These are phyloP conservation scores for Drosophila eugracilis DNA, from an alignment of 1,140 invertebrate species.

Conservation along the genomic window DNA sequence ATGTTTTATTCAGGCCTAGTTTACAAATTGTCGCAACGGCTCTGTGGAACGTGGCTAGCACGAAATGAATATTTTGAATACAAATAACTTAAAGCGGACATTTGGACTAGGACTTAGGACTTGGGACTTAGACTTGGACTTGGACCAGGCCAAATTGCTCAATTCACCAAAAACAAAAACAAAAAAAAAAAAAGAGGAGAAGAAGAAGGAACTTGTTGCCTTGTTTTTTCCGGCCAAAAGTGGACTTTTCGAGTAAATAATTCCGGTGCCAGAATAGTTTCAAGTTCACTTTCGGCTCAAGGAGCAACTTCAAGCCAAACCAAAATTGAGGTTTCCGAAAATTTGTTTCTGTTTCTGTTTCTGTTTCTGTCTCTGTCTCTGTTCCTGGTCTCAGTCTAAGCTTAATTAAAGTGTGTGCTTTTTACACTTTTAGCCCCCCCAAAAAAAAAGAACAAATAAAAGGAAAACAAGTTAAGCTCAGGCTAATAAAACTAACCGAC, in stretches of 20 bases:
- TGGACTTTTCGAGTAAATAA: conserved; percentile 6
- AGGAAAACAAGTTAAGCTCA: not conserved
- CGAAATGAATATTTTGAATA: conserved; percentile 68
- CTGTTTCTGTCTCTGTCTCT: not conserved
- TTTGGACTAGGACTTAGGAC: not conserved
- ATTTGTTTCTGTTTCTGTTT: not conserved
- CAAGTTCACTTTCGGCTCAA: conserved; percentile 21
- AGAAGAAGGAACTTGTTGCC: conserved; percentile 26
- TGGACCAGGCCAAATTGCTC: conserved; percentile 14
- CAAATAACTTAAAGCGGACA: conserved; percentile 53
- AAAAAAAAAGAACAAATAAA: too few relatives aligned
- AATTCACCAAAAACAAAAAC: conserved; percentile 2
- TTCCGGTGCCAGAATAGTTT: not conserved
- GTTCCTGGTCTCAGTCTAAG: not conserved
- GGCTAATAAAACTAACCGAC: conserved; percentile 1
- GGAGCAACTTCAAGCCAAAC: conserved; percentile 1
- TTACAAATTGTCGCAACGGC: conserved; percentile 73
- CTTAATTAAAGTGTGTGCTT: conserved; percentile 11
- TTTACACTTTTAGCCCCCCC: conserved; percentile 5
- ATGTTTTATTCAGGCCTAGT: conserved; percentile 76
- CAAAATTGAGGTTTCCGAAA: not conserved
- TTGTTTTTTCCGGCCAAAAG: not conserved
- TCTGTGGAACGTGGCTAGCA: conserved; percentile 37
- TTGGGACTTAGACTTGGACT: not conserved
- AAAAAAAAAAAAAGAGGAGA: not conserved